Conservation (phyloP, 2,113 vertebrate genomes). For the Thunnus thynnus region DNA sequence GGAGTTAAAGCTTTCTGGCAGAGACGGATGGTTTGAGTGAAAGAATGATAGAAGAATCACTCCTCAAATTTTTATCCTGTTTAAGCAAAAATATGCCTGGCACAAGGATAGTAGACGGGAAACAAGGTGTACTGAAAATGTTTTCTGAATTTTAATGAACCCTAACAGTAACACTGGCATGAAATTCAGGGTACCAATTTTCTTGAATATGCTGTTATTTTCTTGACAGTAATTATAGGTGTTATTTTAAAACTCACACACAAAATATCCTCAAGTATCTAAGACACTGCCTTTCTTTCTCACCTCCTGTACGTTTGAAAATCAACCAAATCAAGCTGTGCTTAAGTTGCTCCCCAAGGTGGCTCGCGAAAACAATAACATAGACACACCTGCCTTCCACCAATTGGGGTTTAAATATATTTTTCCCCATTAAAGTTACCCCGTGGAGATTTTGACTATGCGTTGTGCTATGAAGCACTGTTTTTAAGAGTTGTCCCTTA, state of each 20-base stretch:
- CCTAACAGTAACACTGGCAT: neutral
- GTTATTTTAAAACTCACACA: neutral
- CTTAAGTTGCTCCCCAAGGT: neutral
- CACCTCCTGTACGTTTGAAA: neutral
- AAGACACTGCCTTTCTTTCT: neutral
- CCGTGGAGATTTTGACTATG: too few relatives aligned
- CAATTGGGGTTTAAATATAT: neutral
- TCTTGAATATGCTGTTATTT: neutral
- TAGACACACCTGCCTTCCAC: neutral
- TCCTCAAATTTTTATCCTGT: neutral
- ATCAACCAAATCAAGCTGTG: neutral
- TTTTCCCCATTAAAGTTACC: too few relatives aligned
- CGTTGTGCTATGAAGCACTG: too few relatives aligned
- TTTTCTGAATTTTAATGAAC: conserved; percentile 24
- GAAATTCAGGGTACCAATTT: neutral
- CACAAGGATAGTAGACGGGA: neutral
- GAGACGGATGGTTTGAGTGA: conserved; percentile 18
- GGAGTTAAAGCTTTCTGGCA: conserved; percentile 34
- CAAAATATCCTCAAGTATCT: neutral
- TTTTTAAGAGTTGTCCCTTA: too few relatives aligned
- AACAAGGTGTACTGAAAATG: conserved; percentile 11
- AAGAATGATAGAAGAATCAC: conserved; percentile 28
- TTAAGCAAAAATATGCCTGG: conserved; percentile 18
- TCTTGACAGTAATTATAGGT: conserved; percentile 29
- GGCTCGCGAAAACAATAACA: neutral